Percentiles rank a stretch among this genome's conserved stretches.
phyloP scores from a whole-genome alignment of 2,113 vertebrate species.

The Meles meles region DNA sequence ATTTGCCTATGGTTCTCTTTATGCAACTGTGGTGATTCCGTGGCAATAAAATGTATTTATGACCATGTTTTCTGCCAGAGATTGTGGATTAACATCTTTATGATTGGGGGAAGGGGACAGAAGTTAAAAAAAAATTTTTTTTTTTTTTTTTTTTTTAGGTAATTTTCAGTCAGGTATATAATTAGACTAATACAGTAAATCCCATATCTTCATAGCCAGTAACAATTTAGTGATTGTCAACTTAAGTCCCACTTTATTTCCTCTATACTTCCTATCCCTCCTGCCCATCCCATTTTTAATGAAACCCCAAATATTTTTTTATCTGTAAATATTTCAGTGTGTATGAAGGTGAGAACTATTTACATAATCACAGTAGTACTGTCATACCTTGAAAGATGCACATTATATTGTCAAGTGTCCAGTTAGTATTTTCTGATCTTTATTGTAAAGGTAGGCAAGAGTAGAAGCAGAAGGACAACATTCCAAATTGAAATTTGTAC shows the following conservation, averaged over 20 bases:
- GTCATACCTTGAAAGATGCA: not conserved
- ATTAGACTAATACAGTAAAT: not conserved
- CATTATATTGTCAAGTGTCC: not conserved
- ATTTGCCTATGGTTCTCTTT: not conserved
- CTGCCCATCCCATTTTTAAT: not conserved
- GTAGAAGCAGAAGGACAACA: not conserved
- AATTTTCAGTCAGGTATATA: not conserved
- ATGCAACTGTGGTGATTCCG: not conserved
- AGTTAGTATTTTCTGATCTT: not conserved
- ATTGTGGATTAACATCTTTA: not conserved
- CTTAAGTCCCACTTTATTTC: not conserved
- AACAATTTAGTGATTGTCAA: not conserved
- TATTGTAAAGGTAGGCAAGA: not conserved
- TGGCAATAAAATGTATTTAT: not conserved
- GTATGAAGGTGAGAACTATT: not conserved
- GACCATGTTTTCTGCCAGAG: not conserved
- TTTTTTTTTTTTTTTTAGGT: not conserved
- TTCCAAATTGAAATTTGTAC: constrained; percentile 11
- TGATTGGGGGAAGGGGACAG: not conserved
- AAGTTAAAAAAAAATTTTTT: not conserved
- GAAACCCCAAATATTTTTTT: not conserved
- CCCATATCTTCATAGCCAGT: not conserved
- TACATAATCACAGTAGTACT: not conserved
- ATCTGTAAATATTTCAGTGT: not conserved
- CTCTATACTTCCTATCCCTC: not conserved